Conservation (phyloP, 2,113 vertebrate species). For the Melanerpes aurifrons region DNA sequence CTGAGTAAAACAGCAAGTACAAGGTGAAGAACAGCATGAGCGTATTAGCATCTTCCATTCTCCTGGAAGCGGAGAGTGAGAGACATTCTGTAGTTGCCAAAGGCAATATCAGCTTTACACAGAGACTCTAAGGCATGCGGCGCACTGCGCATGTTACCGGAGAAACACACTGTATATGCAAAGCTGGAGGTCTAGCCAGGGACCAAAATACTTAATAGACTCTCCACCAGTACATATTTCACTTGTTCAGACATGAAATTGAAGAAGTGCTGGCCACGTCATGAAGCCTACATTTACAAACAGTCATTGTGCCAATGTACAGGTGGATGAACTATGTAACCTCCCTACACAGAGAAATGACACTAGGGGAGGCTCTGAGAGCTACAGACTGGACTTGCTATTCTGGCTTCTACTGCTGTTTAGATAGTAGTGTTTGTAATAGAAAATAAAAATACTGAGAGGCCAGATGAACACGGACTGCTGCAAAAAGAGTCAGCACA, state of each 20-base stretch:
- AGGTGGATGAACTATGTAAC: not conserved
- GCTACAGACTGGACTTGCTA: not conserved
- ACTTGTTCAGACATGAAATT: not conserved
- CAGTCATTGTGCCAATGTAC: not conserved
- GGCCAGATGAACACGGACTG: not conserved
- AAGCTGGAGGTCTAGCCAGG: not conserved
- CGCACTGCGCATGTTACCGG: not conserved
- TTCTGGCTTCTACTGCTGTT: not conserved
- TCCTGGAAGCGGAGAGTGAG: slow-evolving; percentile 46
- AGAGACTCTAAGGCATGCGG: not conserved
- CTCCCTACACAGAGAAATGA: not conserved
- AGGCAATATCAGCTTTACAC: slow-evolving; percentile 46
- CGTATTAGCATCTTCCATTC: slow-evolving; percentile 71
- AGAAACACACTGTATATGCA: not conserved
- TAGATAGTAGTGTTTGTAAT: not conserved
- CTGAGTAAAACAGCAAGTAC: slow-evolving; percentile 69
- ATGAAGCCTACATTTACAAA: not conserved
- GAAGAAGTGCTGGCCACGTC: not conserved
- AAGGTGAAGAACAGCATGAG: slow-evolving; percentile 71
- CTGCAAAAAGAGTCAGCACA: not conserved
- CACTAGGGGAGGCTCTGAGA: not conserved
- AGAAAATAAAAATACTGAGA: not conserved
- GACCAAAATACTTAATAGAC: not conserved
- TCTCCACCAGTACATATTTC: not conserved
- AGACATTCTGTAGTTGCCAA: slow-evolving; percentile 57